Percentiles rank a stretch among this genome's conserved stretches.
Conservation (phyloP, 2,797 vertebrate species). For the Tarsius wallacei region DNA sequence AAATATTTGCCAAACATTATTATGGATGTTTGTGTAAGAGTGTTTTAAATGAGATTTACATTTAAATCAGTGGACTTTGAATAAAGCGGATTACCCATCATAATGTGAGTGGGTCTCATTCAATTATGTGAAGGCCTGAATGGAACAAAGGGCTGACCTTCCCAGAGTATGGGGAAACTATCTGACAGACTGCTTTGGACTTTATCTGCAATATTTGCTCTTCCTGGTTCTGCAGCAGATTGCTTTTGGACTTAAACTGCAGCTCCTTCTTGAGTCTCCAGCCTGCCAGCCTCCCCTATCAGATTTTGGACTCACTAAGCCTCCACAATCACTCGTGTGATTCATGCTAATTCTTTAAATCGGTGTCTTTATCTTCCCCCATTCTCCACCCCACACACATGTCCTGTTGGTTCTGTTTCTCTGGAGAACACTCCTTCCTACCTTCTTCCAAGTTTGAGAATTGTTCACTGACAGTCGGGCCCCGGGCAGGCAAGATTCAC, state of each 20-base stretch:
- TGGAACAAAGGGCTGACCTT: neutral
- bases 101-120: neutral
- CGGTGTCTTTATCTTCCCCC: no score
- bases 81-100: neutral
- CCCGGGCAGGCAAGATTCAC: neutral
- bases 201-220: neutral
- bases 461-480: neutral
- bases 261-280: neutral
- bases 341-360: no score
- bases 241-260: neutral
- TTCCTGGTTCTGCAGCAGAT: neutral
- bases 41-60: neutral
- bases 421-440: neutral
- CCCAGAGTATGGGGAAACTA: neutral
- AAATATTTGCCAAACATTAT: neutral
- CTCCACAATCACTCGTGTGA: neutral
- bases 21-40: neutral
- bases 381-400: no score
- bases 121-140: neutral
- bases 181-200: neutral
- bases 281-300: neutral
- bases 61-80: neutral
- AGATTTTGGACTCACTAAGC: neutral
- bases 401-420: neutral
- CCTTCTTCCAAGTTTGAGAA: neutral